These are phyloP conservation scores for Myrmophylax atrothorax DNA, from an alignment of 2,113 vertebrate species.

Conservation along the genomic window DNA sequence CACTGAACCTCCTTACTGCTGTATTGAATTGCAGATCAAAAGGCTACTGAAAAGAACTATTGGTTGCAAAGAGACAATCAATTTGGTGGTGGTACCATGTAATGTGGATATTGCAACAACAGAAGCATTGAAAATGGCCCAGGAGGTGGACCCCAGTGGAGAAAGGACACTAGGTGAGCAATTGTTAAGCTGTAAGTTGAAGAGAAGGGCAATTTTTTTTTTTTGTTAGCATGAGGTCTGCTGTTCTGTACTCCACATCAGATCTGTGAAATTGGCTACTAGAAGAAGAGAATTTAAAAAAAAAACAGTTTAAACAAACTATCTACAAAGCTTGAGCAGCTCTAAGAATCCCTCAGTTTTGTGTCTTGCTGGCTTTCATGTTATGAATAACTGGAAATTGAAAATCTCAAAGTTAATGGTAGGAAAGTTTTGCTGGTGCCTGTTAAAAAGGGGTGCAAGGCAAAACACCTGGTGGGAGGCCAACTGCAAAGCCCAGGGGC, in stretches of 20 bases:
- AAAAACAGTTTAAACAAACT: not conserved
- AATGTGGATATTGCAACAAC: constrained; percentile 93
- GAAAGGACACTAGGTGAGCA: constrained; percentile 86
- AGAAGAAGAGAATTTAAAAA: accelerated
- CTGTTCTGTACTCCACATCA: not conserved
- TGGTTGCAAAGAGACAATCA: constrained; percentile 85
- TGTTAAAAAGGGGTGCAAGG: not conserved
- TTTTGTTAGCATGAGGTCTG: not conserved
- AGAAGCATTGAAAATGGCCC: constrained; percentile 90
- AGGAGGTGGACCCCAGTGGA: constrained; percentile 84
- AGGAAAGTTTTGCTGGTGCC: not conserved
- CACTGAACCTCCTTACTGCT: not conserved
- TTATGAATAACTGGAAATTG: not conserved
- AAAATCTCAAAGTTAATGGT: not conserved
- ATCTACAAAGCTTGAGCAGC: not conserved
- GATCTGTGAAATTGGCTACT: not conserved
- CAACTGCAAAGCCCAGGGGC: not conserved
- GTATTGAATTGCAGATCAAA: constrained; percentile 80
- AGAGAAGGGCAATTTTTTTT: not conserved
- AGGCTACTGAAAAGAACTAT: constrained; percentile 80
- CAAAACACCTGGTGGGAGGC: not conserved
- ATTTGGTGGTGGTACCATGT: constrained; percentile 86
- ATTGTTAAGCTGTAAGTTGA: not conserved
- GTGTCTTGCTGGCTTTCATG: not conserved
- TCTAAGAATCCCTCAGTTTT: not conserved